A percentile compares a stretch with the other conserved stretches of the same genome.
phyloP scores from a whole-genome alignment of 1,140 invertebrate species.

The Ceratosolen fusciceps region DNA sequence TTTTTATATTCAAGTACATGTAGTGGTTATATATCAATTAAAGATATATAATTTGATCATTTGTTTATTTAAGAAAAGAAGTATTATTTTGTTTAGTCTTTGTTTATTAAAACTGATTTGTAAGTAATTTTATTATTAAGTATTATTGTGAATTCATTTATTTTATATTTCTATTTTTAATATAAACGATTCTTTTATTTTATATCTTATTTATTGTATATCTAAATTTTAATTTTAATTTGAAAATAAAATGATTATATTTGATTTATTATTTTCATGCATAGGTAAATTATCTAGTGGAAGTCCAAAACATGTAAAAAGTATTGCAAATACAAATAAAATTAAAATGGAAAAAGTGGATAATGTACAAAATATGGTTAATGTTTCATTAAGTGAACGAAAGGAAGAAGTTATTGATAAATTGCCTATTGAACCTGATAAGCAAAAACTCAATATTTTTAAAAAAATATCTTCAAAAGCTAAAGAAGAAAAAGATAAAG shows the following conservation, averaged over 20 bases:
- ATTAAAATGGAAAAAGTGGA: constrained; percentile 62
- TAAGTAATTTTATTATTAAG: neutral
- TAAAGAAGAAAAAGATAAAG: constrained; percentile 74
- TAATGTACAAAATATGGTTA: neutral
- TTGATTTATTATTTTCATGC: neutral
- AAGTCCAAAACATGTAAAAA: constrained; percentile 41
- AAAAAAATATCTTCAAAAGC: constrained; percentile 86
- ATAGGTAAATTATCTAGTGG: constrained; percentile 33
- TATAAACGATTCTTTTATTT: neutral
- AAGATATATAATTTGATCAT: too few species aligned
- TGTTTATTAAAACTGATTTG: neutral
- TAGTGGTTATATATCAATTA: neutral
- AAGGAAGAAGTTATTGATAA: constrained; percentile 75
- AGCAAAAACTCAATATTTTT: constrained; percentile 87
- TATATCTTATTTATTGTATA: neutral
- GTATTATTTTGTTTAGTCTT: too few species aligned
- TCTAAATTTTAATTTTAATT: constrained; percentile 18
- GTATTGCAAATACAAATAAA: constrained; percentile 48
- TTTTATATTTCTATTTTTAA: neutral
- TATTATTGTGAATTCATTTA: neutral
- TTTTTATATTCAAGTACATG: neutral
- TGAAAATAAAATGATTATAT: too few species aligned
- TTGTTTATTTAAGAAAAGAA: too few species aligned
- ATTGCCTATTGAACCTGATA: constrained; percentile 83
- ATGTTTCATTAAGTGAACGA: constrained; percentile 52